Evolutionary conservation across 2,888 invertebrate genomes (phyloP).

Genomic region (Caenorhabditis sp.): DNA sequence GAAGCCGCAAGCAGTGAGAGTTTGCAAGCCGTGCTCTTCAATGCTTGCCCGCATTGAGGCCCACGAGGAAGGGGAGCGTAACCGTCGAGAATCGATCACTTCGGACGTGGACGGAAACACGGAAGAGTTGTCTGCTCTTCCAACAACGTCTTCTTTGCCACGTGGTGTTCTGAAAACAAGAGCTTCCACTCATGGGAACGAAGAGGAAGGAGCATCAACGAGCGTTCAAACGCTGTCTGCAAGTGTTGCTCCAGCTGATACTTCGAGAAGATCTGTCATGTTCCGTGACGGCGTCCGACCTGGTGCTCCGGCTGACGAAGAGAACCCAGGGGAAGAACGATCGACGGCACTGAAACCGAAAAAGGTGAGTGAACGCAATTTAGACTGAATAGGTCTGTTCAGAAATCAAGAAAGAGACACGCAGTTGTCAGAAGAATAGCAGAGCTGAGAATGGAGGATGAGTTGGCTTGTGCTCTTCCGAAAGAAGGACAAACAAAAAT

Average conservation of each 20-base stretch:
- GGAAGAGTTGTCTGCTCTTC: neutral
- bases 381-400: slow-evolving; percentile 1
- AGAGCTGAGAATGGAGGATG: slow-evolving; percentile 65
- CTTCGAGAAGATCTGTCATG: slow-evolving; percentile 47
- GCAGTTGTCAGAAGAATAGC: slow-evolving; percentile 63
- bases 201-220: slow-evolving; percentile 32
- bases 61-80: slow-evolving; percentile 61
- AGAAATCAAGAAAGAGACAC: slow-evolving; percentile 65
- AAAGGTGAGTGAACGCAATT: no score
- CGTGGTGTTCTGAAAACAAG: slow-evolving; percentile 48
- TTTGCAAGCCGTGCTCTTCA: slow-evolving; percentile 73
- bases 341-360: slow-evolving; percentile 63
- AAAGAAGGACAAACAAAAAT: slow-evolving; percentile 13
- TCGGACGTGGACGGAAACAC: neutral
- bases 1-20: slow-evolving; percentile 59
- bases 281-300: slow-evolving; percentile 74
- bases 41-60: slow-evolving; percentile 73
- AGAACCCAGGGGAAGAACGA: slow-evolving; percentile 39
- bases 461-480: slow-evolving; percentile 57
- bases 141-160: neutral
- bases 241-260: neutral
- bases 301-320: slow-evolving; percentile 57
- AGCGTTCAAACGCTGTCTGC: slow-evolving; percentile 5
- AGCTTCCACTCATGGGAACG: slow-evolving; percentile 3
- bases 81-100: slow-evolving; percentile 16